Evolutionary conservation across 1,140 invertebrate species (phyloP), one percentile per base, ranked within the genome.

Genomic region (Halotydeus destructor): DNA sequence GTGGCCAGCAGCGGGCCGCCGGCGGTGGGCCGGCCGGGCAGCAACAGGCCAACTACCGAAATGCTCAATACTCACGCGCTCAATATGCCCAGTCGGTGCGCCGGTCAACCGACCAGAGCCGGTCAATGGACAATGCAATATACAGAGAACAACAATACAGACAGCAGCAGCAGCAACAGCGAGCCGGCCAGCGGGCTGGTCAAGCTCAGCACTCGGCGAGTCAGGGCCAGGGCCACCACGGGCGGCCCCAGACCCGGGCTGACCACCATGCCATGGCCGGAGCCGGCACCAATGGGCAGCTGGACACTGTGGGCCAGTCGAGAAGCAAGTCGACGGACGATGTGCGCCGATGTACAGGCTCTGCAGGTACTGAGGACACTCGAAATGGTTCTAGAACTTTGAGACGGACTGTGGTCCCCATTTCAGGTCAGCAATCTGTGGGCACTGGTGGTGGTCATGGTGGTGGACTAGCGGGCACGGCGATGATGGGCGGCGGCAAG

Each of bases 401-500:
- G 47, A 89, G 91, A 57, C 69, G 79, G 33, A 86, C n/a, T 93
- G 78, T 63, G 93, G 46, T 88, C 89, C 53, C 84, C 84, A 19
- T 78, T 93, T 69, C 75, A 80, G 4, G 50, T 53, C 11, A 47
- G 79, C 33, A 48, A 9, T 27, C 23, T 28, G 5, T 14, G 30
- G 9, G 18, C n/a, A 2, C 34, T n/a, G n/a, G 22, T 14, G 24
- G 24, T 27, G 28, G 9, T 30, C 28, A 30, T 30, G 14, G 8
- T 9, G 14, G 27, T 30, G n/a, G n/a, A n/a, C n/a, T n/a, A n/a
- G n/a, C n/a, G n/a, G n/a, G n/a, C n/a, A n/a, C n/a, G n/a, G n/a
- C n/a, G n/a, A n/a, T n/a, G n/a, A n/a, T 9, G 8, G 27, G 14
- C 14, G 28, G 18, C n/a, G 4, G 12, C 14, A 19, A 41, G 8